Evolutionary conservation across 2,888 invertebrate genomes (phyloP).

Genomic region (Odontocolon sp.): DNA sequence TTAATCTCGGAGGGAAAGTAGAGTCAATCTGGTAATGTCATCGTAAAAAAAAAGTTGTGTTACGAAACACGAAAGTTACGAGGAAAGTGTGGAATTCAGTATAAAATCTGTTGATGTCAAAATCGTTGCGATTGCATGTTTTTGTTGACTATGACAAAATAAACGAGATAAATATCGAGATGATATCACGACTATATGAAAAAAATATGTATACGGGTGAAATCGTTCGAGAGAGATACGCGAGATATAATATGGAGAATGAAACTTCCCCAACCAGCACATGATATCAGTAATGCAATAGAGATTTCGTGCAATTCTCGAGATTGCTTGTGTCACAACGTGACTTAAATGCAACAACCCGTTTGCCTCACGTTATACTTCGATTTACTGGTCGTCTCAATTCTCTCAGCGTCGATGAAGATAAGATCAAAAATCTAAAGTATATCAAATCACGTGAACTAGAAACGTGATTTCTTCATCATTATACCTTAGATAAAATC

Average conservation of each 20-base stretch:
- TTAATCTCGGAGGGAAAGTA: too few relatives aligned
- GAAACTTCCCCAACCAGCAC: not conserved
- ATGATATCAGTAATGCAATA: conserved; percentile 5
- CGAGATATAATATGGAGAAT: not conserved
- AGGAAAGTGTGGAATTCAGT: not conserved
- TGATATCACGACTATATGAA: not conserved
- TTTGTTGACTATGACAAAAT: not conserved
- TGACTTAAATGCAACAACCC: conserved; percentile 5
- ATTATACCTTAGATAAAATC: not conserved
- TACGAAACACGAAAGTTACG: too few relatives aligned
- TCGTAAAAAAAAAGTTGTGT: too few relatives aligned
- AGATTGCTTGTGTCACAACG: not conserved
- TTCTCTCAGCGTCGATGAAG: conserved; percentile 1
- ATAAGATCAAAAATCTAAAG: not conserved
- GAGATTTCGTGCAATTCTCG: not conserved
- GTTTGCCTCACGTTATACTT: not conserved
- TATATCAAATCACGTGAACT: conserved; percentile 8
- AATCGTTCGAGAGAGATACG: not conserved
- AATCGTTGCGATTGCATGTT: not conserved
- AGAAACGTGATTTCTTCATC: not conserved
- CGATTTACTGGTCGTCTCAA: not conserved
- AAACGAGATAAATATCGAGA: not conserved
- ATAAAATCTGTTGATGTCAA: not conserved
- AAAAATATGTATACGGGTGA: not conserved
- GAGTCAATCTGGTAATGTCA: too few relatives aligned